phyloP scores from a whole-genome alignment of 2,797 vertebrate species.

The Hippopotamyrus pictus region DNA sequence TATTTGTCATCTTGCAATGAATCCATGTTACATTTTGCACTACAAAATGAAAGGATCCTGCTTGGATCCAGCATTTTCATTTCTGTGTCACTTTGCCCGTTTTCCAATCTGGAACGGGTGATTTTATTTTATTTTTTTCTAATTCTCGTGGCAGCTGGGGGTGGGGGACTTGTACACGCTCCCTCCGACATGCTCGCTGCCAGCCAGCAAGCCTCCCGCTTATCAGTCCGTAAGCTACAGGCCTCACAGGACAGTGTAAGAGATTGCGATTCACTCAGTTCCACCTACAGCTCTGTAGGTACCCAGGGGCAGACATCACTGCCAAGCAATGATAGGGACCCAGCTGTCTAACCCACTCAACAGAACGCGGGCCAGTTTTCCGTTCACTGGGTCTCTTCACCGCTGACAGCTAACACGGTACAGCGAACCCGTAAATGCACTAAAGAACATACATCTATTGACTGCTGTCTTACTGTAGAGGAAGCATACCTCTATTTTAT shows the following conservation, averaged over 20 bases:
- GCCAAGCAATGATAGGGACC: constrained; percentile 7
- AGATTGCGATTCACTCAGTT: constrained; percentile 7
- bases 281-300: neutral
- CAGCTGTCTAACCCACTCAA: constrained; percentile 2
- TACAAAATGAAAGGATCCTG: neutral
- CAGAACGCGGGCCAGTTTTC: neutral
- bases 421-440: neutral
- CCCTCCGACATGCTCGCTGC: neutral
- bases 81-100: neutral
- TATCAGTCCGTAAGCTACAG: neutral
- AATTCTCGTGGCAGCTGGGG: neutral
- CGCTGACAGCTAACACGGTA: neutral
- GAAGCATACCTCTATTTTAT: neutral
- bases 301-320: neutral
- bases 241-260: neutral
- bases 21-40: neutral
- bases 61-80: neutral
- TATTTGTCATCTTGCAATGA: neutral
- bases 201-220: neutral
- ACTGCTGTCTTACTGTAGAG: neutral
- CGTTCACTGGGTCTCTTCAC: neutral
- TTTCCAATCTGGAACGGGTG: neutral
- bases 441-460: neutral
- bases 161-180: neutral
- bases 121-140: neutral